phyloP scores from a whole-genome alignment of 2,113 vertebrate genomes.

The Lagopus muta region DNA sequence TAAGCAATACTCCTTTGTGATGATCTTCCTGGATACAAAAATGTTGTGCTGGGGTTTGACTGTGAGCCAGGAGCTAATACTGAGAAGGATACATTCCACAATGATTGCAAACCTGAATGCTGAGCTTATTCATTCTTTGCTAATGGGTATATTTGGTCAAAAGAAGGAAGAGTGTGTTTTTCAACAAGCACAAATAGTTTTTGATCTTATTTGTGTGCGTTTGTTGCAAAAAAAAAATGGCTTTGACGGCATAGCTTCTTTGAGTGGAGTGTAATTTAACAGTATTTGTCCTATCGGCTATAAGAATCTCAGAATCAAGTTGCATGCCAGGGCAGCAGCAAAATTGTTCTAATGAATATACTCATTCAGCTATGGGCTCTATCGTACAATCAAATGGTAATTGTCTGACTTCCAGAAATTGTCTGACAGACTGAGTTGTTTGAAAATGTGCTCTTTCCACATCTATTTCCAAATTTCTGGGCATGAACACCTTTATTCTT shows the following conservation, averaged over 20 bases:
- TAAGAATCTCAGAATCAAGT: conserved; percentile 48
- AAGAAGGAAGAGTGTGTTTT: background rate
- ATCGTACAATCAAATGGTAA: conserved; percentile 55
- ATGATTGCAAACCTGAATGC: background rate
- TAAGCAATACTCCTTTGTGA: background rate
- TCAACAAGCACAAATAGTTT: background rate
- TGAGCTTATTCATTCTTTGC: conserved; percentile 11
- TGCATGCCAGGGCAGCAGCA: conserved; percentile 19
- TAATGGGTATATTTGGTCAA: background rate
- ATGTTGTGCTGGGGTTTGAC: background rate
- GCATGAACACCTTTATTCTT: background rate
- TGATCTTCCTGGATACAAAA: background rate
- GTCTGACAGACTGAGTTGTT: conserved; percentile 21
- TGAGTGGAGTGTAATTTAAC: conserved; percentile 42
- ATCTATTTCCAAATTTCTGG: conserved; percentile 32
- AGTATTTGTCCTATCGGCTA: conserved; percentile 23
- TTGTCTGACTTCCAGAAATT: conserved; percentile 53
- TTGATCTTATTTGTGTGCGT: background rate
- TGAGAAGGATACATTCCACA: background rate
- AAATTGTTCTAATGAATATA: conserved; percentile 62
- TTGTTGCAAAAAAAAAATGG: background rate
- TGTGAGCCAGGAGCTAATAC: background rate
- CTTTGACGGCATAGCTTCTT: conserved; percentile 25
- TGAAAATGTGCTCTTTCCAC: conserved; percentile 30
- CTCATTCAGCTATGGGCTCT: conserved; percentile 51